phyloP scores from a whole-genome alignment of 2,113 vertebrate genomes.

The Chauna torquata region DNA sequence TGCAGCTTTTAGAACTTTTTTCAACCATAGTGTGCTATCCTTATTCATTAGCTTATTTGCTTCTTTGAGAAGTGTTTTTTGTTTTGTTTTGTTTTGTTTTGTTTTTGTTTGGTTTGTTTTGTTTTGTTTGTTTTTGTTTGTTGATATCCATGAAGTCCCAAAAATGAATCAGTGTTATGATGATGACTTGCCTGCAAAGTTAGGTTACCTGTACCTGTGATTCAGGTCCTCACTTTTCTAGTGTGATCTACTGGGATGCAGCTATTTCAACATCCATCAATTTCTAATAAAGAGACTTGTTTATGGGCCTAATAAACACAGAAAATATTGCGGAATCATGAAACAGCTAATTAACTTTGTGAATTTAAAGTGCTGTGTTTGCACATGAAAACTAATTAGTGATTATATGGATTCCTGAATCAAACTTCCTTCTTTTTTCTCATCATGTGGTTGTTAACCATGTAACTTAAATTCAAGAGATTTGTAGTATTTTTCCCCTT shows the following conservation, averaged over 20 bases:
- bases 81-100: no score
- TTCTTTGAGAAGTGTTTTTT: no score
- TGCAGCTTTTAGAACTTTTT: background rate
- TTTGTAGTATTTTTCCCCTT: background rate
- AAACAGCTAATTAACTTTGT: constrained; percentile 59
- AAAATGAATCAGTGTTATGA: background rate
- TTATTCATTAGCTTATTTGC: no score
- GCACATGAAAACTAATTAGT: constrained; percentile 58
- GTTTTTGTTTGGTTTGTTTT: no score
- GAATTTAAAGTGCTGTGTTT: constrained; percentile 60
- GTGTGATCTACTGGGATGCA: background rate
- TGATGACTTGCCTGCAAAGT: background rate
- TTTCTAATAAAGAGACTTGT: constrained; percentile 54
- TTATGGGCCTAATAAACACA: constrained; percentile 56
- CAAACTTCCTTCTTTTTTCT: background rate
- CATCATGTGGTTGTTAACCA: background rate
- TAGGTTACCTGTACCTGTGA: background rate
- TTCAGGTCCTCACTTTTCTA: background rate
- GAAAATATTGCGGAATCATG: constrained; percentile 46
- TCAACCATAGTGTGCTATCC: background rate
- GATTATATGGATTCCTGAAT: constrained; percentile 35
- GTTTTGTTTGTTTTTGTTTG: background rate
- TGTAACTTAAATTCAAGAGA: constrained; percentile 7
- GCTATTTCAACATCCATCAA: background rate
- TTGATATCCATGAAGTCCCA: background rate